Base-by-base conservation (phyloP, 35 echinoderm and acorn worm genomes). In the Ptychodera flava region DNA sequence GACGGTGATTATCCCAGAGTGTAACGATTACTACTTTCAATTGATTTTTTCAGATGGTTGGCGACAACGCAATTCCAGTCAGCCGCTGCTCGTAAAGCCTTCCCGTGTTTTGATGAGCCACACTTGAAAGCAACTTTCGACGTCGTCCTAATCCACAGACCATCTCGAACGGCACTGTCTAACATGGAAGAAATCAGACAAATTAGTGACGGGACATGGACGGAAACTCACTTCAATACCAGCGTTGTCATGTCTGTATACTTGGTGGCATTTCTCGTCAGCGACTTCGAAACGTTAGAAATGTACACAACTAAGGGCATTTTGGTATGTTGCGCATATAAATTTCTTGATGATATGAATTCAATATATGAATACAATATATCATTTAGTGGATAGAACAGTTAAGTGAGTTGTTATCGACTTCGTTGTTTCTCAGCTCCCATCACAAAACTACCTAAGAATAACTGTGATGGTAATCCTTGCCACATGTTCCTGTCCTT, bases 81-180 rank as follows among this genome's bases (percentile, higher is more conserved):
- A 10, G 93, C 95, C 78, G 95, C 93, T 29, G 95, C 95, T 1
- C 77, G 95, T 16, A 78, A 91, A 2, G 95, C 95, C 29, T 88
- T 97, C 0, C 95, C 95, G 0, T 97, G 95, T 79, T 97, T 89
- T 36, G 95, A 97, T 36, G 95, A 97, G 38, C 95, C 95, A 16
- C 87, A 35, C 1, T 86, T 97, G 34, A 84, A 88, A 30, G 77
- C 95, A 36, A 79, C 76, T 35, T 97, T 93, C 77, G 89, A 97
- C 34, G 86, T 86, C 16, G 83, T 84, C 37, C 87, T 97, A 28
- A 78, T 89, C 1, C 91, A 87, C 15, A 22, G 29, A 38, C 38
- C 30, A 36, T 79, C 33, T 16, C 77, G 16, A 80, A 86, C 78
- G 83, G 93, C 37, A 88, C 90, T 32, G 16, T 93, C 86, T 35